Conservation (phyloP, 2,888 invertebrate genomes). For the Apotomis capreana region DNA sequence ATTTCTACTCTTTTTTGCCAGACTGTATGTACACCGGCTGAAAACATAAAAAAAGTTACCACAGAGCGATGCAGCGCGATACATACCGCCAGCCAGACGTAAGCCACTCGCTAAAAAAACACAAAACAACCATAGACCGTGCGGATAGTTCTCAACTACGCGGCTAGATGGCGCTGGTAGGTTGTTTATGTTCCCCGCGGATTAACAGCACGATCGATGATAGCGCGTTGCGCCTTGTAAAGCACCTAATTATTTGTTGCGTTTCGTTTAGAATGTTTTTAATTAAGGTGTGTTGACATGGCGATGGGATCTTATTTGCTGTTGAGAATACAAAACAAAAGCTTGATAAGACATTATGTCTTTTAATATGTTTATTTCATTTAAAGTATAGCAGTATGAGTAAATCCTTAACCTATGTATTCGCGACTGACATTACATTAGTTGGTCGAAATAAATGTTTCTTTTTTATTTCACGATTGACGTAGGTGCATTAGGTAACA, state of each 20-base stretch:
- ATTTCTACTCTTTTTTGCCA: too few species aligned
- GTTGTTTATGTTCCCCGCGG: constrained; percentile 27
- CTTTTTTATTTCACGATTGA: too few species aligned
- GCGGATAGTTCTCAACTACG: constrained; percentile 15
- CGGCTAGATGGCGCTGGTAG: constrained; percentile 36
- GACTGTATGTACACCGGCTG: too few species aligned
- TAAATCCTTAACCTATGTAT: too few species aligned
- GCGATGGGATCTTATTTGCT: not conserved
- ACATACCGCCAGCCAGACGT: not conserved
- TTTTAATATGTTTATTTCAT: too few species aligned
- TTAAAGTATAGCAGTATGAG: too few species aligned
- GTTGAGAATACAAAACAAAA: not conserved
- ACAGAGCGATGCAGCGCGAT: not conserved
- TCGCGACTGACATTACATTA: too few species aligned
- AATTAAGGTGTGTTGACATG: constrained; percentile 5
- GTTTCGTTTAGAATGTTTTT: constrained; percentile 9
- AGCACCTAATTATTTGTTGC: constrained; percentile 34
- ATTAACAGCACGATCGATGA: constrained; percentile 22
- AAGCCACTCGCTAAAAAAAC: not conserved
- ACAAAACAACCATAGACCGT: constrained; percentile 1
- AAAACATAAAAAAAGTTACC: too few species aligned
- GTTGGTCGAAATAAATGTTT: too few species aligned
- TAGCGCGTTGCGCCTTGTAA: constrained; percentile 24
- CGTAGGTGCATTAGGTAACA: too few species aligned
- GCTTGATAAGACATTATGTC: too few species aligned